Evolutionary conservation across 2,113 vertebrate genomes (phyloP).

Genomic region (Eretmochelys imbricata): DNA sequence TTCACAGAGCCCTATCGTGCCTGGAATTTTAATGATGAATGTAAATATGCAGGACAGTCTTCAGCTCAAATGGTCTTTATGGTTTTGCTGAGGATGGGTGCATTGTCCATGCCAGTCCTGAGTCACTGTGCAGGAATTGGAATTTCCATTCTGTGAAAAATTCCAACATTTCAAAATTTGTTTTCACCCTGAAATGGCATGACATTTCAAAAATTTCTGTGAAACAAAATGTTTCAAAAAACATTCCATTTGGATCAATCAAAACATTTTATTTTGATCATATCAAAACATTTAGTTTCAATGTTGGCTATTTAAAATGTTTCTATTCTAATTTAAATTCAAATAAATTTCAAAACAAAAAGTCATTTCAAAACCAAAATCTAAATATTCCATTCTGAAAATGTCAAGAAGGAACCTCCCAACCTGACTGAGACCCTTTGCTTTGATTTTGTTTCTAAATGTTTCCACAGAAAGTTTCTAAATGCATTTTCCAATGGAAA

Average conservation of each 20-base stretch:
- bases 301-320: background rate
- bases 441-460: background rate
- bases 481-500: background rate
- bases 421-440: conserved; percentile 9
- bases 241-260: background rate
- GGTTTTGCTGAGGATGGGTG: background rate
- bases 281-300: background rate
- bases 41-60: background rate
- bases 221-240: background rate
- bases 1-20: background rate
- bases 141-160: background rate
- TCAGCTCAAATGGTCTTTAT: background rate
- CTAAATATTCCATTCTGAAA: background rate
- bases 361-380: background rate
- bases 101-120: background rate
- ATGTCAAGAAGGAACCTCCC: background rate
- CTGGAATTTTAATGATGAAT: background rate
- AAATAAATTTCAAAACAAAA: conserved; percentile 4
- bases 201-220: background rate
- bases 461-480: background rate
- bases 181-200: background rate
- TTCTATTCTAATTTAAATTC: background rate
- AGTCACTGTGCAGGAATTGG: fast-evolving
- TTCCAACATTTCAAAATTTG: background rate
- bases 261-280: background rate